Conservation (phyloP, 1,140 invertebrate genomes). For the Melipona quadrifasciata region DNA sequence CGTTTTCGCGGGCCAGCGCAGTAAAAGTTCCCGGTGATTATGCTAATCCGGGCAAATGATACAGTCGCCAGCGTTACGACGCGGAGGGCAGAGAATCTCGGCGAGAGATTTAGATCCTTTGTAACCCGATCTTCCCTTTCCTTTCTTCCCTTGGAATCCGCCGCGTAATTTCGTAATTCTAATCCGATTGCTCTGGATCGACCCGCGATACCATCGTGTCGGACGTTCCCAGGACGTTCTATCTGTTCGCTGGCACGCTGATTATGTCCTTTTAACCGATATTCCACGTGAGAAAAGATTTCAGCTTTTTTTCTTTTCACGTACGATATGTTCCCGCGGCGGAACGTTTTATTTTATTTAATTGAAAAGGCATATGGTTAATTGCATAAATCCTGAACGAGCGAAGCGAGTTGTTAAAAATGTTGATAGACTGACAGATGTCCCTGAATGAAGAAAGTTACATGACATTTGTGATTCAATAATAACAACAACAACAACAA, state of each 20-base stretch:
- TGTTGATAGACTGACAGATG: too few species aligned
- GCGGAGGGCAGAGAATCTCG: not conserved
- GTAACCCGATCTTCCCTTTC: not conserved
- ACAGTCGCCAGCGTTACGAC: slow-evolving; percentile 54
- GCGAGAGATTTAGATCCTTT: slow-evolving; percentile 52
- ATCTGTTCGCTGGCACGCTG: slow-evolving; percentile 2
- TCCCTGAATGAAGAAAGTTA: too few species aligned
- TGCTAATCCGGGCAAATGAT: slow-evolving; percentile 81
- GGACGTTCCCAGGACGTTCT: slow-evolving; percentile 26
- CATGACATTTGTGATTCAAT: too few species aligned
- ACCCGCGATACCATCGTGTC: slow-evolving; percentile 12
- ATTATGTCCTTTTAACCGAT: slow-evolving; percentile 29
- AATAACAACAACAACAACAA: too few species aligned
- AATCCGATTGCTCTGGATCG: slow-evolving; percentile 43
- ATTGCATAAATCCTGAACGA: too few species aligned
- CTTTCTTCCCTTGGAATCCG: slow-evolving; percentile 1
- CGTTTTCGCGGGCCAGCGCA: slow-evolving; percentile 65
- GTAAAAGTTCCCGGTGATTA: slow-evolving; percentile 81
- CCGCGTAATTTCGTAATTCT: slow-evolving; percentile 54
- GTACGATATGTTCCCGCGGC: not conserved
- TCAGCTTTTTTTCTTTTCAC: not conserved
- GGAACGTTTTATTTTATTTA: too few species aligned
- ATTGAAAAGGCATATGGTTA: too few species aligned
- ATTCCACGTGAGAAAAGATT: not conserved
- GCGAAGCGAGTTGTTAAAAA: too few species aligned